These are phyloP conservation scores for Sakesphorus luctuosus DNA, from an alignment of 2,113 vertebrate genomes.

Conservation along the genomic window DNA sequence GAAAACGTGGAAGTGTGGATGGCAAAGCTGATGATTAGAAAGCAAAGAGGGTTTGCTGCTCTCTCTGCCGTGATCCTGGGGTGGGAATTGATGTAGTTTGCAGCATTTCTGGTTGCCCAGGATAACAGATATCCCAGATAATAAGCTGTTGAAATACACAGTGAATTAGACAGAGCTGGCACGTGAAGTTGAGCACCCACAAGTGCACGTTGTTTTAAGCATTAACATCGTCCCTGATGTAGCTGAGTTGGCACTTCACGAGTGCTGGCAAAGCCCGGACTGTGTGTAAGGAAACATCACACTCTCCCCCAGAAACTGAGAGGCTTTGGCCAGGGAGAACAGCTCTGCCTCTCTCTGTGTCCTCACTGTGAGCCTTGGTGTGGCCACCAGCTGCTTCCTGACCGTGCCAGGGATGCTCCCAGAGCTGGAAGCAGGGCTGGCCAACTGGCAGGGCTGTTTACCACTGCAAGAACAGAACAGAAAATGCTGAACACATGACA, in stretches of 20 bases:
- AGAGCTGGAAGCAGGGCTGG: background rate
- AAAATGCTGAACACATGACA: constrained; percentile 3
- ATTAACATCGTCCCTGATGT: background rate
- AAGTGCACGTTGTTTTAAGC: background rate
- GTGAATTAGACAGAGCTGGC: background rate
- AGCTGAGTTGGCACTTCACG: background rate
- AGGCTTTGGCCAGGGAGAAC: background rate
- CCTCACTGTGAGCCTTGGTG: background rate
- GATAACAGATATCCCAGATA: background rate
- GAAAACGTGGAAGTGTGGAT: background rate
- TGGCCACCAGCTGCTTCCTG: background rate
- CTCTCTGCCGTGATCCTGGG: background rate
- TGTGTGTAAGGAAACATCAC: background rate
- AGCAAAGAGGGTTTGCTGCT: background rate
- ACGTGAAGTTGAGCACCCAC: background rate
- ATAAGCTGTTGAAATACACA: background rate
- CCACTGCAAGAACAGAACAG: background rate
- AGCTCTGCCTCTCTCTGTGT: background rate
- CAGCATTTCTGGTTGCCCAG: background rate
- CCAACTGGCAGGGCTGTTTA: background rate
- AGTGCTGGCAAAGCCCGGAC: background rate
- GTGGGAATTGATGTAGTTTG: background rate
- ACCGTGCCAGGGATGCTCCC: background rate
- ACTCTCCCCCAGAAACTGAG: background rate
- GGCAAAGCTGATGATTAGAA: background rate